Percentiles rank a stretch among this genome's conserved stretches.
Evolutionary conservation across 2,113 vertebrate species (phyloP).

Genomic region (Myotis davidii): DNA sequence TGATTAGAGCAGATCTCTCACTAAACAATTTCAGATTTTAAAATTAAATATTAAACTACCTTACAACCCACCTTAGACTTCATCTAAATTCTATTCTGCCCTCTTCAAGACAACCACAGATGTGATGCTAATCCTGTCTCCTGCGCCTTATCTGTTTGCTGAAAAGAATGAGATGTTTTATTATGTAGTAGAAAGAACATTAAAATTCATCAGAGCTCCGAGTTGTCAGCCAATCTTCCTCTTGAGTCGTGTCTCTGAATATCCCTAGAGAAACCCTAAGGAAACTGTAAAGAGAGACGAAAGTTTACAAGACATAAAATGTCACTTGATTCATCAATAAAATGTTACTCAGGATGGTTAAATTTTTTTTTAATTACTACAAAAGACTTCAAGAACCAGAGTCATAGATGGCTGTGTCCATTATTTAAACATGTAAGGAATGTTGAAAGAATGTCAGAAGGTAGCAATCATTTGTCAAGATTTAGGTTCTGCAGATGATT

Average conservation of each 20-base stretch:
- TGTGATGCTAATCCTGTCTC: constrained; percentile 6
- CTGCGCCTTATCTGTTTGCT: constrained; percentile 40
- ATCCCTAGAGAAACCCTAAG: not conserved
- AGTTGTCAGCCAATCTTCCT: constrained; percentile 14
- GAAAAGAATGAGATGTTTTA: constrained; percentile 61
- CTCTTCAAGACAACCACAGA: not conserved
- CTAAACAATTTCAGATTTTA: constrained; percentile 42
- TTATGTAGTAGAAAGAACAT: constrained; percentile 13
- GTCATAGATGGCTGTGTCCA: not conserved
- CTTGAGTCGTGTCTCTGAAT: constrained; percentile 22
- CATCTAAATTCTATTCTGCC: constrained; percentile 23
- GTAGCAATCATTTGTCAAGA: not conserved
- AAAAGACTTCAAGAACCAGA: not conserved
- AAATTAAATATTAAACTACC: constrained; percentile 52
- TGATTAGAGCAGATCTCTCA: constrained; percentile 32
- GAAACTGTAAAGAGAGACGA: not conserved
- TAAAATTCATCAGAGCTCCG: constrained; percentile 46
- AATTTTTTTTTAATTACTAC: constrained; percentile 22
- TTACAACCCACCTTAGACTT: constrained; percentile 13
- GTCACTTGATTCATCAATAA: constrained; percentile 48
- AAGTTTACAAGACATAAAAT: constrained; percentile 8
- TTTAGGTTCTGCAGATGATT: not conserved
- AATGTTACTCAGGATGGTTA: constrained; percentile 42
- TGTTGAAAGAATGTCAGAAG: constrained; percentile 8
- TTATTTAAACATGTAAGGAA: constrained; percentile 31